Percentiles rank a stretch among this genome's conserved stretches.
Evolutionary conservation across 2,797 vertebrate genomes (phyloP).

Genomic region (Schizopygopsis malacanthus): DNA sequence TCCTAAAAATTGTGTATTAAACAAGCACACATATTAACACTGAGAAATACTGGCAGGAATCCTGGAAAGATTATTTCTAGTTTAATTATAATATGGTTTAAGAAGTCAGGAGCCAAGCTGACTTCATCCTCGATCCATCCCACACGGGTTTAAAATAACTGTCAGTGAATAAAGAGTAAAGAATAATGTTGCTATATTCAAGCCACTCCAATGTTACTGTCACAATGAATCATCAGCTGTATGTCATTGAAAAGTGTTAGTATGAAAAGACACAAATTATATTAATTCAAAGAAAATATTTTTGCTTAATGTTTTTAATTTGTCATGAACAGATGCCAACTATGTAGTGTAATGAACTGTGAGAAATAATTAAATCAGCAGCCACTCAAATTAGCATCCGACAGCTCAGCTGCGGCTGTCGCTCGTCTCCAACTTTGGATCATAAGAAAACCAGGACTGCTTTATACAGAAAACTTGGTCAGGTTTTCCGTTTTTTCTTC

Average conservation of each 20-base stretch:
- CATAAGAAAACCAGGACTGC: no score
- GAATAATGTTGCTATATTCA: slow-evolving; percentile 15
- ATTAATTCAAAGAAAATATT: not conserved
- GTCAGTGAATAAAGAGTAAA: slow-evolving; percentile 1
- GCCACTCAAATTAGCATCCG: not conserved
- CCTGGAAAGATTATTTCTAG: slow-evolving; percentile 34
- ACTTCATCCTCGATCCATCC: slow-evolving; percentile 29
- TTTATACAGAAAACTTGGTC: not conserved
- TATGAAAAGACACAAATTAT: not conserved
- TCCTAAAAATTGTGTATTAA: slow-evolving; percentile 21
- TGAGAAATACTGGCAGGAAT: slow-evolving; percentile 30
- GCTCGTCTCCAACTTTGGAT: not conserved
- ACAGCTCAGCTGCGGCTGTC: not conserved
- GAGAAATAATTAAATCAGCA: not conserved
- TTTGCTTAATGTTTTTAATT: slow-evolving; percentile 9
- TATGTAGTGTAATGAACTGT: not conserved
- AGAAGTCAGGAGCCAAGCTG: slow-evolving; percentile 19
- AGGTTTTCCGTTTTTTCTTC: not conserved
- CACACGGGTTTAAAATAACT: slow-evolving; percentile 39
- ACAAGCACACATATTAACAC: slow-evolving; percentile 22
- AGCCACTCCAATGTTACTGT: not conserved
- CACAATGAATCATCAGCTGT: slow-evolving; percentile 16
- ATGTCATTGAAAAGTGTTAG: slow-evolving; percentile 9
- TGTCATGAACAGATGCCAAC: not conserved
- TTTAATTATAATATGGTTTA: slow-evolving; percentile 36